Conservation (phyloP, 1,140 invertebrate species). For the Artemia franciscana region DNA sequence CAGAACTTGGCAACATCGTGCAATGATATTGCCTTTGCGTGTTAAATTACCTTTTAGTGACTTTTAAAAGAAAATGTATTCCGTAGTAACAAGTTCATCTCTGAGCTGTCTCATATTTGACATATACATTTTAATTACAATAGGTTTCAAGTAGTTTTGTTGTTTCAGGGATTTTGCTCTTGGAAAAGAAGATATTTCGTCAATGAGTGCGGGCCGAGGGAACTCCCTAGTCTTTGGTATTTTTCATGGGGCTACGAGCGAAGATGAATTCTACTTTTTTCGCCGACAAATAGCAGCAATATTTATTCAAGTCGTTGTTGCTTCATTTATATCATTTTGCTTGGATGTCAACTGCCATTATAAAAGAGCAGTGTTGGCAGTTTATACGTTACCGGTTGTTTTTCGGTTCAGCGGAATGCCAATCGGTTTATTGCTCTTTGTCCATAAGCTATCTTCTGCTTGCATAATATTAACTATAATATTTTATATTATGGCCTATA, state of each 20-base stretch:
- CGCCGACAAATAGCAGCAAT: slow-evolving; percentile 21
- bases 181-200: neutral
- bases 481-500: slow-evolving; percentile 20
- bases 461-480: slow-evolving; percentile 24
- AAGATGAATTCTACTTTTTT: slow-evolving; percentile 13
- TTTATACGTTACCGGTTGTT: slow-evolving; percentile 25
- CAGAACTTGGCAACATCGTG: too few species aligned
- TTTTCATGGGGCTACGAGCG: slow-evolving; percentile 13
- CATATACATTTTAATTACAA: too few species aligned
- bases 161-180: neutral
- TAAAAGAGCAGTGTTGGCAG: slow-evolving; percentile 19
- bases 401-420: slow-evolving; percentile 24
- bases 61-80: too few species aligned
- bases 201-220: neutral
- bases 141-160: too few species aligned
- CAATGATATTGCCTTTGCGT: too few species aligned
- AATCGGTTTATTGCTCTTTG: slow-evolving; percentile 20
- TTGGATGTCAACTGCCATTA: slow-evolving; percentile 23
- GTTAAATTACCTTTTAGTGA: too few species aligned
- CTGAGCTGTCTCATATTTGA: too few species aligned
- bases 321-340: slow-evolving; percentile 22
- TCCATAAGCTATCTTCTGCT: slow-evolving; percentile 25
- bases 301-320: slow-evolving; percentile 22
- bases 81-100: too few species aligned
- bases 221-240: slow-evolving; percentile 10